Evolutionary conservation across 64 coral and sea anemone genomes (phyloP).

Genomic region (Platygyra sinensis): DNA sequence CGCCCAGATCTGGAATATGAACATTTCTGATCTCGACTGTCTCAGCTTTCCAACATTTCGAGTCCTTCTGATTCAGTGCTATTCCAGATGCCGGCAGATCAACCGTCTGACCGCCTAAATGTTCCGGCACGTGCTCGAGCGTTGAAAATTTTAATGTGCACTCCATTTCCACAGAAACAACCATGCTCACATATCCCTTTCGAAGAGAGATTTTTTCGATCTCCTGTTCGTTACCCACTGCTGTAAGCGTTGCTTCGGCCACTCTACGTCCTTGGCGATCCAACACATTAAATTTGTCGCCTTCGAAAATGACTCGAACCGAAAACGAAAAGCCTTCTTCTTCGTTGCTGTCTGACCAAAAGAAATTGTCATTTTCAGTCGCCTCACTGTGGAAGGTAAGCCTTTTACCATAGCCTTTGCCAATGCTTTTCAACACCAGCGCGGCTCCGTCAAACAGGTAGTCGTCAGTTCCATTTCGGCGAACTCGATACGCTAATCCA

Average conservation of each 20-base stretch:
- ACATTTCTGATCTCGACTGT: constrained; percentile 20
- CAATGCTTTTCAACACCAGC: constrained; percentile 57
- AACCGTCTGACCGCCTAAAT: constrained; percentile 3
- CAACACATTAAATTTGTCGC: constrained; percentile 62
- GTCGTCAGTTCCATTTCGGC: constrained; percentile 57
- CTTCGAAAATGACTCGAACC: constrained; percentile 42
- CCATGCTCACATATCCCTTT: not conserved
- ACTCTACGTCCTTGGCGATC: constrained; percentile 35
- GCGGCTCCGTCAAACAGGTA: constrained; percentile 76
- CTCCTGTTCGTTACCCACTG: constrained; percentile 3
- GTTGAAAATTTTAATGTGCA: constrained; percentile 19
- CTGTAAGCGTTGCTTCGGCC: not conserved
- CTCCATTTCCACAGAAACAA: constrained; percentile 31
- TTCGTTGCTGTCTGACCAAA: constrained; percentile 90
- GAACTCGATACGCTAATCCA: constrained; percentile 74
- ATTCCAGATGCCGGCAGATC: not conserved
- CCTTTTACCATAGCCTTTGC: constrained; percentile 81
- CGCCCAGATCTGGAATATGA: constrained; percentile 18
- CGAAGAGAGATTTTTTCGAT: not conserved
- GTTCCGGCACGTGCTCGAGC: constrained; percentile 10
- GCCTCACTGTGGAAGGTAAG: constrained; percentile 83
- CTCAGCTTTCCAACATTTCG: not conserved
- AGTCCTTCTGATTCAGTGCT: not conserved
- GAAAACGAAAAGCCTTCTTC: constrained; percentile 87
- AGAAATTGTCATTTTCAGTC: constrained; percentile 80